These are phyloP conservation scores for Troides helena DNA, from an alignment of 2,888 invertebrate genomes.

Conservation along the genomic window DNA sequence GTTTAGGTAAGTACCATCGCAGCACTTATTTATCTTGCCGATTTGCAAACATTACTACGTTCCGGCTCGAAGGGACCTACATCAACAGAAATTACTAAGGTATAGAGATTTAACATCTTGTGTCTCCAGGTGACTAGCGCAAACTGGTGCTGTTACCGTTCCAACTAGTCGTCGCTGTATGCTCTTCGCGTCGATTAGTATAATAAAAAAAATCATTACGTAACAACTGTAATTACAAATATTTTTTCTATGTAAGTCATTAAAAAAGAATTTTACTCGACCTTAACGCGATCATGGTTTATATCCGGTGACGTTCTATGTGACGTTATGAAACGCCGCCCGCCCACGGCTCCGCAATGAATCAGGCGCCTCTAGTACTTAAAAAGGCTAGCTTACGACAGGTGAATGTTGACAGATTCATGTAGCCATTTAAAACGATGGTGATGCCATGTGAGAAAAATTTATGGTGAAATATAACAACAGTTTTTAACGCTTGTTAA, in stretches of 20 bases:
- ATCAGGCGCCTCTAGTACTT: conserved; percentile 38
- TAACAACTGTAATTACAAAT: not conserved
- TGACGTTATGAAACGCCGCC: conserved; percentile 42
- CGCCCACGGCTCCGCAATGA: conserved; percentile 42
- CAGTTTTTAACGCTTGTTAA: no score
- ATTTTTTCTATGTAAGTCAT: conserved; percentile 28
- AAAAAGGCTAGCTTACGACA: conserved; percentile 41
- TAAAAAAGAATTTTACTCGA: conserved; percentile 36
- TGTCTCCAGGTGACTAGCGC: no score
- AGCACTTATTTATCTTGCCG: no score
- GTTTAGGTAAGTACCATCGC: no score
- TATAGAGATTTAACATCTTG: no score
- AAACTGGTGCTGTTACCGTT: no score
- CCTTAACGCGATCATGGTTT: conserved; percentile 31
- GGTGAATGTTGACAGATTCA: conserved; percentile 35
- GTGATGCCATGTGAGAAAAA: conserved; percentile 29
- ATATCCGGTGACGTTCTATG: conserved; percentile 36
- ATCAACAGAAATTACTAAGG: no score
- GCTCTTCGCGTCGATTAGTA: no score
- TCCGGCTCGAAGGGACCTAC: no score
- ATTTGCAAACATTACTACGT: no score
- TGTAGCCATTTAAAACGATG: conserved; percentile 26
- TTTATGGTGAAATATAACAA: conserved; percentile 2
- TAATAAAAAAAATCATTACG: not conserved
- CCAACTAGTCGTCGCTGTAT: no score